Evolutionary conservation across 2,888 invertebrate species (phyloP).

Genomic region (Cataglyphis livida): DNA sequence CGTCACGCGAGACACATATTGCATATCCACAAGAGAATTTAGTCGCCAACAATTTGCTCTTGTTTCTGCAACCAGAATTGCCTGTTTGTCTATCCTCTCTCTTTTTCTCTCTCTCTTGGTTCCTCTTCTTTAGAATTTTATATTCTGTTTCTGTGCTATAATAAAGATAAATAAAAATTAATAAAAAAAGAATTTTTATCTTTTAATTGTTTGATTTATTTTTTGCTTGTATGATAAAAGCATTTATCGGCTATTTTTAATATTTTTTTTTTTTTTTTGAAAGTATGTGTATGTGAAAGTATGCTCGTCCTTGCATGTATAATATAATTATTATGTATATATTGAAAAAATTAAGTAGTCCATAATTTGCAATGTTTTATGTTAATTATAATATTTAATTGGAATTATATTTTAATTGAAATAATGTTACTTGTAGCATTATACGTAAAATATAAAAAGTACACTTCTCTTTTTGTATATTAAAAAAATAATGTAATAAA

Average conservation of each 20-base stretch:
- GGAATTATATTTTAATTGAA: not conserved
- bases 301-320: not conserved
- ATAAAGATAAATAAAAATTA: not conserved
- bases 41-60: slow-evolving; percentile 34
- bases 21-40: slow-evolving; percentile 28
- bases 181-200: not conserved
- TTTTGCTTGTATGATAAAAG: not conserved
- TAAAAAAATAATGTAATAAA: not conserved
- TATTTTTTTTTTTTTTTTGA: not conserved
- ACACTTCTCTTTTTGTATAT: not conserved
- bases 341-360: too few species aligned
- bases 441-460: not conserved
- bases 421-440: not conserved
- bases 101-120: not conserved
- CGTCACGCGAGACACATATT: slow-evolving; percentile 44
- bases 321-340: not conserved
- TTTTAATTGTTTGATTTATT: not conserved
- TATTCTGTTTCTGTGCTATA: not conserved
- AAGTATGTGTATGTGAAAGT: not conserved
- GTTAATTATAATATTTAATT: not conserved
- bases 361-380: not conserved
- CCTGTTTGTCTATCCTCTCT: not conserved
- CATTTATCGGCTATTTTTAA: not conserved
- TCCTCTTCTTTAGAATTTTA: not conserved
- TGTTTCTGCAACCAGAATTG: not conserved